Percentiles rank a stretch among this genome's conserved stretches.
Conservation (phyloP, 2,113 vertebrate species). For the Aptenodytes patagonicus region DNA sequence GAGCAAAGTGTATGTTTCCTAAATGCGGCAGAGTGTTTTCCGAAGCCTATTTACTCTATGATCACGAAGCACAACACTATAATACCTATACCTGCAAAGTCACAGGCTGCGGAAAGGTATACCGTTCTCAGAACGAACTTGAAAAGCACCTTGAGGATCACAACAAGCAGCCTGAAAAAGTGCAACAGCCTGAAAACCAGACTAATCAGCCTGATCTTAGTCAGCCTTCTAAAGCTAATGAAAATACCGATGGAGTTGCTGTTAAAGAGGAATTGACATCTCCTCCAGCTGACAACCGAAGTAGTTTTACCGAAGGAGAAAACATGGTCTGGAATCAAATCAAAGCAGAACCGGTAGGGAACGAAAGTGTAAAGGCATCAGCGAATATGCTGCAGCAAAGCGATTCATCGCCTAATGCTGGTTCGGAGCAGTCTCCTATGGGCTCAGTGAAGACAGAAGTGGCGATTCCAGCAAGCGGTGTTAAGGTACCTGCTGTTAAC, state of each 20-base stretch:
- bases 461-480: constrained; percentile 17
- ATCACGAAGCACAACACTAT: constrained; percentile 97
- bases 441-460: constrained; percentile 58
- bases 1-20: constrained; percentile 95
- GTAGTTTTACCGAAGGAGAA: constrained; percentile 21
- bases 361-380: constrained; percentile 14
- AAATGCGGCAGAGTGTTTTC: constrained; percentile 92
- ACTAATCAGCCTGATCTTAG: constrained; percentile 4
- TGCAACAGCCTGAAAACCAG: constrained; percentile 47
- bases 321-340: constrained; percentile 21
- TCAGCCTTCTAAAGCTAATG: constrained; percentile 38
- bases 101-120: constrained; percentile 87
- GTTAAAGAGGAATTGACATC: constrained; percentile 53
- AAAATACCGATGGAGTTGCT: constrained; percentile 10
- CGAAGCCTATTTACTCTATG: constrained; percentile 92
- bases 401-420: constrained; percentile 22
- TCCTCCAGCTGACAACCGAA: constrained; percentile 23
- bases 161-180: constrained; percentile 51
- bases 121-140: constrained; percentile 87
- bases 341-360: constrained; percentile 50
- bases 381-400: neutral
- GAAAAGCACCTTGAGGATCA: constrained; percentile 87
- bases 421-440: neutral
- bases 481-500: constrained; percentile 63
- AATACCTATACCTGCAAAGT: constrained; percentile 92